phyloP scores from a whole-genome alignment of 1,140 invertebrate species.

The Listronotus oregonensis region DNA sequence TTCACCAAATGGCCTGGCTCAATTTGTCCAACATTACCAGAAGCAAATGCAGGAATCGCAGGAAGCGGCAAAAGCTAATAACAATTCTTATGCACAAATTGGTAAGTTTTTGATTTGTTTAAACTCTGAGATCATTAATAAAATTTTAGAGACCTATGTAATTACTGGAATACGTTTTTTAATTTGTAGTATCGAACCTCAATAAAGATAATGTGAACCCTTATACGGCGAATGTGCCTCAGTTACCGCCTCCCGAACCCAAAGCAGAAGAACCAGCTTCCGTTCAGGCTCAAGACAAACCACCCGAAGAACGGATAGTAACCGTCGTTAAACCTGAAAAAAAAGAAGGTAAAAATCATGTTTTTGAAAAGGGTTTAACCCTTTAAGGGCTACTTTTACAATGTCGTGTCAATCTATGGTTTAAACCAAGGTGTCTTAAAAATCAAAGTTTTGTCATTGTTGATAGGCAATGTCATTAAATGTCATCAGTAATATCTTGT shows the following conservation, averaged over 20 bases:
- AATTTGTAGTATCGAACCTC: constrained; percentile 45
- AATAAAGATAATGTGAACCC: constrained; percentile 43
- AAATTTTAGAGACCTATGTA: background rate
- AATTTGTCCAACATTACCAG: constrained; percentile 48
- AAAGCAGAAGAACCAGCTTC: constrained; percentile 18
- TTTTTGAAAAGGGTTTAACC: too few relatives aligned
- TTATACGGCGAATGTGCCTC: constrained; percentile 34
- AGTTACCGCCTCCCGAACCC: constrained; percentile 16
- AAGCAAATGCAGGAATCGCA: constrained; percentile 24
- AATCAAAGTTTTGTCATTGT: too few relatives aligned
- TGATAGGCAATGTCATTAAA: too few relatives aligned
- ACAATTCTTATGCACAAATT: constrained; percentile 52
- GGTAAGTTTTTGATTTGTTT: constrained; percentile 22
- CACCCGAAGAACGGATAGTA: constrained; percentile 24
- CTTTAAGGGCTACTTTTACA: too few relatives aligned
- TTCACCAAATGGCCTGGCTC: constrained; percentile 50
- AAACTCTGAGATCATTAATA: background rate
- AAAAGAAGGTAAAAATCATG: constrained; percentile 11
- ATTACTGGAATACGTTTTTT: too few relatives aligned
- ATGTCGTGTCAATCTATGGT: too few relatives aligned
- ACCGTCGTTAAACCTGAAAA: constrained; percentile 34
- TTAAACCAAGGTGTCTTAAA: too few relatives aligned
- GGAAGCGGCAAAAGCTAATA: constrained; percentile 16
- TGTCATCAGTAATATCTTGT: too few relatives aligned
- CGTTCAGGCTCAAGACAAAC: background rate